Evolutionary conservation across 2,113 vertebrate genomes (phyloP).

Genomic region (Phaetusa simplex): DNA sequence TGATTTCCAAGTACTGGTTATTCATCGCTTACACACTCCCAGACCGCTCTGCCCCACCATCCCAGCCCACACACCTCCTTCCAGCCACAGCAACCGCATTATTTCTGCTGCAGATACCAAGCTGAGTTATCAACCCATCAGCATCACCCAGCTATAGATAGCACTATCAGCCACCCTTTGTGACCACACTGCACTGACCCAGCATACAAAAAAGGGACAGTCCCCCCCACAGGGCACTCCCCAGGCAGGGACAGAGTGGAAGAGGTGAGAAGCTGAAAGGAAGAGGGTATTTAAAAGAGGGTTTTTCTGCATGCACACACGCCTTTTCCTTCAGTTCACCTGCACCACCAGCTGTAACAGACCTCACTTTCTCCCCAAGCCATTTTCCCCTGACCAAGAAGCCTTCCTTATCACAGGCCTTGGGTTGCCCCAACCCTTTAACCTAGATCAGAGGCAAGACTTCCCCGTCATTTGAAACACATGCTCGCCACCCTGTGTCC

Average conservation of each 20-base stretch:
- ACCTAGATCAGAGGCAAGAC: not conserved
- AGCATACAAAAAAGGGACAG: not conserved
- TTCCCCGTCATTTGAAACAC: accelerated
- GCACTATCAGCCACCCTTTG: not conserved
- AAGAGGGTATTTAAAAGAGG: not conserved
- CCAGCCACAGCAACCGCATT: not conserved
- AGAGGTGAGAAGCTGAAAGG: not conserved
- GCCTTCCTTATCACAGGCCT: not conserved
- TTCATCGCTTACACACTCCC: not conserved
- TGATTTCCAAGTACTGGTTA: not conserved
- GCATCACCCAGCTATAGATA: not conserved
- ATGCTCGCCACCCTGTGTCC: not conserved
- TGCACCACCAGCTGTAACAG: not conserved
- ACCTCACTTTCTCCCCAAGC: not conserved
- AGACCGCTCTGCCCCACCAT: not conserved
- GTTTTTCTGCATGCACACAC: not conserved
- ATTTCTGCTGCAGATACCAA: not conserved
- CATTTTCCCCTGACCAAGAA: not conserved
- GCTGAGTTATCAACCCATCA: not conserved
- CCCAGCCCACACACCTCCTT: not conserved
- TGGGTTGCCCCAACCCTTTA: not conserved
- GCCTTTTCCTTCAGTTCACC: not conserved
- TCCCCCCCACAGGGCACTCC: not conserved
- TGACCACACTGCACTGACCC: not conserved
- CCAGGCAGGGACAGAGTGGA: not conserved